Evolutionary conservation across 2,113 vertebrate genomes (phyloP).

Genomic region (Brevimyrus niger): DNA sequence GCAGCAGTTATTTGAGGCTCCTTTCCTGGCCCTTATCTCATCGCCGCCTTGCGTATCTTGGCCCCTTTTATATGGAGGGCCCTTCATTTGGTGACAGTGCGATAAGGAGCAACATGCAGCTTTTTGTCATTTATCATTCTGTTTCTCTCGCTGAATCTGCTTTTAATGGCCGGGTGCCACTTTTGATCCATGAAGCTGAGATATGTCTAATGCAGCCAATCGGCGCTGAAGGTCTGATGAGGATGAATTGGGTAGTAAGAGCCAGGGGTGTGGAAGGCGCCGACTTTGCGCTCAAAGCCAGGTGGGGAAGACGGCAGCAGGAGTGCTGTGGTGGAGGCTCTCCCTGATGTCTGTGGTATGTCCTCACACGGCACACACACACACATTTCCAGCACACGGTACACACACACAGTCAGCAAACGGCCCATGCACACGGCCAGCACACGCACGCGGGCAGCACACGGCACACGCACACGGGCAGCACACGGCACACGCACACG

Average conservation of each 20-base stretch:
- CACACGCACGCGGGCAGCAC: too few species aligned
- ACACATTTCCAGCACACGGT: too few species aligned
- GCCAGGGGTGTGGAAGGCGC: neutral
- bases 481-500: too few species aligned
- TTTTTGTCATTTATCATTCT: slow-evolving; percentile 11
- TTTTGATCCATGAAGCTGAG: slow-evolving; percentile 17
- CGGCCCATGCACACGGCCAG: too few species aligned
- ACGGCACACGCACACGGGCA: too few species aligned
- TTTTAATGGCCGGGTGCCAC: slow-evolving; percentile 13
- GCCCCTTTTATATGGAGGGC: neutral
- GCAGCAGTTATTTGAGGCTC: neutral
- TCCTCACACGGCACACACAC: neutral
- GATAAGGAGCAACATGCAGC: neutral
- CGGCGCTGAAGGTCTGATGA: neutral
- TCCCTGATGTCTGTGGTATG: neutral
- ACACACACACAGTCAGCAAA: too few species aligned
- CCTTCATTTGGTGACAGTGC: neutral
- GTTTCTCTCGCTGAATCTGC: neutral
- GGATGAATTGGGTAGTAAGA: neutral
- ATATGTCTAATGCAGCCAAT: neutral
- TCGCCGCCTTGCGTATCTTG: neutral
- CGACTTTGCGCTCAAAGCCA: neutral
- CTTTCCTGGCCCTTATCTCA: neutral
- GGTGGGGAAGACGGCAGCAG: neutral
- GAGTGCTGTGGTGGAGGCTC: neutral